Evolutionary conservation across 2,113 vertebrate species (phyloP).

Genomic region (Scytalopus superciliaris): DNA sequence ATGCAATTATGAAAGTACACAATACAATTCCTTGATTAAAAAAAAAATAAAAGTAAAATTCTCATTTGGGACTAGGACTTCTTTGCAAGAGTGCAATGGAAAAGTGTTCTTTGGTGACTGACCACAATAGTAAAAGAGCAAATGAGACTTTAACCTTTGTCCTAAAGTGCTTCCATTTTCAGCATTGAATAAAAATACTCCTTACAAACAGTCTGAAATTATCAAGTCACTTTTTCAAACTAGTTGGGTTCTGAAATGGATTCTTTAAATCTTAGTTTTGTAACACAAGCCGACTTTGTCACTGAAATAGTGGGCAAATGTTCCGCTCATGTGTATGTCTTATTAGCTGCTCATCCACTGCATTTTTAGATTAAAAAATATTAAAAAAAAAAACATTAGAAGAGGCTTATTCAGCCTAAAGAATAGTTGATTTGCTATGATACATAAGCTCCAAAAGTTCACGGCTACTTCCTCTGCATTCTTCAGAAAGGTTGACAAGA

Average conservation of each 20-base stretch:
- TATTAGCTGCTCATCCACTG: background rate
- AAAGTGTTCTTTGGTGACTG: background rate
- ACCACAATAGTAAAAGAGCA: background rate
- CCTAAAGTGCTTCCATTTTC: background rate
- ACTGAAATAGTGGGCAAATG: background rate
- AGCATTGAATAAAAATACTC: background rate
- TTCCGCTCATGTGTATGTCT: background rate
- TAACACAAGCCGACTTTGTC: background rate
- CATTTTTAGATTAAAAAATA: background rate
- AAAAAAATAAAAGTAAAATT: background rate
- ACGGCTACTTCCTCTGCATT: background rate
- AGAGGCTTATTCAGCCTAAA: background rate
- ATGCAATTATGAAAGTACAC: background rate
- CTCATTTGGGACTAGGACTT: background rate
- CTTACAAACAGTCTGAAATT: background rate
- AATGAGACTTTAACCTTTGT: background rate
- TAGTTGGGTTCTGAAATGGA: background rate
- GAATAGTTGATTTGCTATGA: background rate
- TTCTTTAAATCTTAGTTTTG: background rate
- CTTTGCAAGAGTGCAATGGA: background rate
- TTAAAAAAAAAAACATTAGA: background rate
- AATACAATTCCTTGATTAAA: background rate
- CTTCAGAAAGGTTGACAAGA: background rate
- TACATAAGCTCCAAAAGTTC: background rate
- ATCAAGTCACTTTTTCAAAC: background rate